phyloP scores from a whole-genome alignment of 2,113 vertebrate species.

The Erythrocercus mccallii region DNA sequence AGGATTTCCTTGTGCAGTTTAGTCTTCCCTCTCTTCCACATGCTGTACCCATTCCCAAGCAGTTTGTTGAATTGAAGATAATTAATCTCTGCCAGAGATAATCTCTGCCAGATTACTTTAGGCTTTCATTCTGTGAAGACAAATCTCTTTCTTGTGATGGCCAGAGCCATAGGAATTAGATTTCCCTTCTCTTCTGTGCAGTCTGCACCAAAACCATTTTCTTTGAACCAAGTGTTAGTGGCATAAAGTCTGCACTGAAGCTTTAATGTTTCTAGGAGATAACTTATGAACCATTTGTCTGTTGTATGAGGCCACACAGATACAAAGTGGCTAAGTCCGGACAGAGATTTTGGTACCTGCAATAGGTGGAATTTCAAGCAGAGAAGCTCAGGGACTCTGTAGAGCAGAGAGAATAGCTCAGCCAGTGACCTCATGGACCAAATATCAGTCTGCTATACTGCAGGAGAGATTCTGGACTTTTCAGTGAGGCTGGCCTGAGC shows the following conservation, averaged over 20 bases:
- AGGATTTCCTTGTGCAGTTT: neutral
- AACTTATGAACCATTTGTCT: neutral
- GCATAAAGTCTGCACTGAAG: neutral
- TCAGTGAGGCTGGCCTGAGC: neutral
- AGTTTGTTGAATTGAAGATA: neutral
- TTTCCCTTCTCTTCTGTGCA: neutral
- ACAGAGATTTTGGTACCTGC: neutral
- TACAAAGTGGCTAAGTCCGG: neutral
- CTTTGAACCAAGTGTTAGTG: neutral
- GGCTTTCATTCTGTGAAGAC: neutral
- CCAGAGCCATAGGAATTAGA: neutral
- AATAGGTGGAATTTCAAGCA: neutral
- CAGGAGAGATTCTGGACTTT: neutral
- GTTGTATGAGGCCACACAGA: neutral
- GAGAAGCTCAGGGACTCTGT: neutral
- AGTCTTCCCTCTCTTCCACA: neutral
- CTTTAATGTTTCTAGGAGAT: neutral
- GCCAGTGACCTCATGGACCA: fast-evolving
- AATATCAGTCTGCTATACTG: neutral
- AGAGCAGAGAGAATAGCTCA: neutral
- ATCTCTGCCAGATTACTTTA: neutral
- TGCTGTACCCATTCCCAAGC: neutral
- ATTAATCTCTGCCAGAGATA: neutral
- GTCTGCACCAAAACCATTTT: neutral
- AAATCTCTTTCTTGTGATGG: neutral